Base-by-base conservation (phyloP, 2,888 invertebrate genomes). In the Ligdia adustata region DNA sequence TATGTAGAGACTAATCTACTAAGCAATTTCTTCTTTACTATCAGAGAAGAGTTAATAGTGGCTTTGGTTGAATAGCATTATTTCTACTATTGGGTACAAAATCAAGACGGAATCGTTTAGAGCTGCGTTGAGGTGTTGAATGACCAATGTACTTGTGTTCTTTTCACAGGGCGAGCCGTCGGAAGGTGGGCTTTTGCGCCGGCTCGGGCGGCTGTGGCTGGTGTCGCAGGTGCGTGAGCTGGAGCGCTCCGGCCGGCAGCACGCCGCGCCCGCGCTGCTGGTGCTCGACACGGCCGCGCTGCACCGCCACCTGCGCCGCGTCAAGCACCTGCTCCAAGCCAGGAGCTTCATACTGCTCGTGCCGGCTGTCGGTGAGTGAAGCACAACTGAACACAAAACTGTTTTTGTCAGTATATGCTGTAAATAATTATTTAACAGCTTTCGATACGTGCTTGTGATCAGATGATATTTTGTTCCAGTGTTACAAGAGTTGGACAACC, bases 131-230 rank as follows among this genome's bases (percentile, higher is more conserved):
- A n/a, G n/a, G n/a, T n/a, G n/a, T n/a, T n/a, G n/a, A n/a, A n/a
- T n/a, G 20, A 6, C 20, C 5, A 7, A 20, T 6, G 2, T 20
- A 20, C 6, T 29, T 4, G 7, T 15, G 4, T 26, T 11, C 15
- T 34, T 1, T 24, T 39, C 59, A 2, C 42, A 82, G 77, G 51
- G 62, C 44, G 78, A 80, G 45, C 50, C 64, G 5, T 60, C 69
- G 20, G 79, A 78, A 46, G 91, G 93, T 34, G 93, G 93, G 49
- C 77, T 96, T 55, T 94, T 96, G 92, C 92, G 94, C 53, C 94
- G 96, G 39, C 95, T 98, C 93, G 98, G 98, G 1, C 95, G 95
- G 62, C 89, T 98, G 45, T 97, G 98, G 96, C 87, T 98, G 41
- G 94, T 94, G 62, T 95, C 97, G 3, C 97, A 97, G 77, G 97